Evolutionary conservation across 64 coral and sea anemone species (phyloP), one percentile per base, ranked within the genome.

Genomic region (Pocillopora damicornis): DNA sequence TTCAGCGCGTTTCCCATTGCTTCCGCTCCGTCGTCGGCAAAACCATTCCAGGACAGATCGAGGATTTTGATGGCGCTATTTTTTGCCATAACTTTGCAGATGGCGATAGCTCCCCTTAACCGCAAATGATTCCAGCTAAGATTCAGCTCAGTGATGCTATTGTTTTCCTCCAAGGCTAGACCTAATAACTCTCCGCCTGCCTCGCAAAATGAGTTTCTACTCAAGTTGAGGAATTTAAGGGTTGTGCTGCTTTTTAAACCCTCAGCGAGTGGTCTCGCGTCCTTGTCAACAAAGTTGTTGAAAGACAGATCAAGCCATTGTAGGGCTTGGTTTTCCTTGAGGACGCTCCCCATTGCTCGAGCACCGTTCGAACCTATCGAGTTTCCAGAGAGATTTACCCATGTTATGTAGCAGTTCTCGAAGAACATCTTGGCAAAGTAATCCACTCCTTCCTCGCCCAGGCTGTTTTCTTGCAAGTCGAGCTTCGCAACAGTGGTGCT

Each of bases 91-190:
- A 81, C 86, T 37, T 83, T 83, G 36, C 94, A 92, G 15, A 92
- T 95, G 10, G 90, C 94, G 25, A 92, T 80, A 34, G 93, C 80
- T 1, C 90, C 94, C 84, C 79, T 95, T 35, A 92, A 16, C 34
- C 94, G 78, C 36, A 95, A 69, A 22, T 95, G 94, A 84, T 95
- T 95, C 94, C 94, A 95, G 16, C 94, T 95, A 36, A 95, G 83
- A 30, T 89, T 58, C 11, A 95, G 59, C 13, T 65, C 86, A 13
- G 60, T 81, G 0, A 95, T 35, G 1, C 88, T 65, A 59, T 95
- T 79, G 26, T 95, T 95, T 16, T 72, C 65, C 62, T 78, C 90
- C 13, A 92, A 35, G 34, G 77, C 87, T 14, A 69, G 90, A 10
- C 89, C 94, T 64, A 95, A 36, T 35, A 89, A n/a, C 75, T 95